Base-by-base conservation (phyloP, 2,113 vertebrate genomes). In the Corvus moneduloides region DNA sequence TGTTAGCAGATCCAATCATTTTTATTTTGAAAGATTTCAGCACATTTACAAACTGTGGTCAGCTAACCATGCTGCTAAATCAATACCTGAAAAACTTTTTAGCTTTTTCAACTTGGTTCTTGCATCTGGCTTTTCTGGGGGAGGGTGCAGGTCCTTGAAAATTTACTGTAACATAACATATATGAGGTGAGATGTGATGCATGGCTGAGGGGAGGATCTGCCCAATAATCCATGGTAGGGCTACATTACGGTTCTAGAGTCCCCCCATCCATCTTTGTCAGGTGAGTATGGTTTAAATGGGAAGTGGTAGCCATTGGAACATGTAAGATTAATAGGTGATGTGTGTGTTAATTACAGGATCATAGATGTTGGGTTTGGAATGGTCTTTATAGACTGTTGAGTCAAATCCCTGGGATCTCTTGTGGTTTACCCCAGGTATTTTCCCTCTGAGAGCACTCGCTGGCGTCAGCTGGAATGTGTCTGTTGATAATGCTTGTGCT, bases 121-220 rank as follows among this genome's bases (percentile, higher is more conserved):
- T 90, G 66, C 52, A 69, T 90, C 80, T 95, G 93, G 19, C 15
- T 93, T 84, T 94, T 82, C 80, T 56, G 24, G 49, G 55, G 35
- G 32, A 90, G 22, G 27, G 23, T 33, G 16, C 11, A 7, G 3
- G 52, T 68, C 88, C 89, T 86, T 7, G 11, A 91, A 92, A 95
- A 95, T 97, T 75, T 93, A 79, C 69, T 82, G 69, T 95, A 93
- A 67, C 48, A 26, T 74, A 88, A 54, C 54, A 72, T 93, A 75
- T 69, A 94, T 79, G 88, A 96, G 92, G 94, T 96, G 94, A 94
- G 88, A 94, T 48, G 46, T 94, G 96, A 96, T 94, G 89, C 78
- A 68, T 93, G 93, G 78, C 80, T 92, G 92, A 93, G 83, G 83
- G 92, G 83, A 94, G 85, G 85, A 96, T 92, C 73, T 15, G 80